Base-by-base conservation (phyloP, 2,888 invertebrate species). In the Tiphia femorata region DNA sequence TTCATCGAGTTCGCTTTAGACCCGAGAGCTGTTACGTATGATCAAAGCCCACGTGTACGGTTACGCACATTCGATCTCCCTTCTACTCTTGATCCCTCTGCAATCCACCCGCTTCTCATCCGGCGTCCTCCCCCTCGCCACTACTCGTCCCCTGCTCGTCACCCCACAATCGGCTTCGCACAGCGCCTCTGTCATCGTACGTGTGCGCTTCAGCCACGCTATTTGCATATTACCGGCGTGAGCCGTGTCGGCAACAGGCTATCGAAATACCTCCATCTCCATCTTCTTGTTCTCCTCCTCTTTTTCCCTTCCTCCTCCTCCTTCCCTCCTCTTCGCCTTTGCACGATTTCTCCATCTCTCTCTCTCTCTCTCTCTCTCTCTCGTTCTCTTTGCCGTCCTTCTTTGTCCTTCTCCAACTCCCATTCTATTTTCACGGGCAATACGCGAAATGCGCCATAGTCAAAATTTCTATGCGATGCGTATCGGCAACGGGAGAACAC, bases 221-320 rank as follows among this genome's bases (percentile, higher is more conserved):
- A 78, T 77, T 78, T 78, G 75, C 79, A 78, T 77, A 78, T 78
- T 76, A 75, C 73, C 67, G 73, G 67, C 70, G 68, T 64, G 67
- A 64, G 68, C 71, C 64, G 67, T 68, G 58, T 67, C 70, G 77
- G 72, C 70, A 76, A 73, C 72, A 73, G 72, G 71, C 76, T 75
- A 77, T 76, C 74, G 73, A 71, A 73, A 67, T 69, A 69, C 70
- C 67, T 56, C 50, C 40, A 46, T n/a, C 1, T 25, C 43, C 12
- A 8, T 6, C 12, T 8, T 19, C 10, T 17, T 14, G 25, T 23
- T 27, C 16, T 30, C 30, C 27, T 21, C 17, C 47, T 25, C 49
- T 19, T 12, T 14, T 14, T 25, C 23, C n/a, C 38, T 14, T 8
- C 14, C 16, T 27, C 29, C 17, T 38, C 8, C 16, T 17, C 21